Evolutionary conservation across 2,113 vertebrate genomes (phyloP), one percentile per base, ranked within the genome.

Genomic region (Solea senegalensis): DNA sequence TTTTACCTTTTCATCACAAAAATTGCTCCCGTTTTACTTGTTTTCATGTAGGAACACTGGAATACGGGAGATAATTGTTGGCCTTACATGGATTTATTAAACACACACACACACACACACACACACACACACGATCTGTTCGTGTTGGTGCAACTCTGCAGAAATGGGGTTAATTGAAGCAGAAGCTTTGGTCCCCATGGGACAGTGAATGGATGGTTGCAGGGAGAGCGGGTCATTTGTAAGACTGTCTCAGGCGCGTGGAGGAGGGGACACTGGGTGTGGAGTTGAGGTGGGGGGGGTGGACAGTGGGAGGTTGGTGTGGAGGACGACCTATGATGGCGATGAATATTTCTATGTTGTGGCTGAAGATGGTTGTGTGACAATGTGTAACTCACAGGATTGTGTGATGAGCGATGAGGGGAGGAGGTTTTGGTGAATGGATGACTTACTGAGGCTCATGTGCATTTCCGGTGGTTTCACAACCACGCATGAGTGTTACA

Each of bases 141-240:
- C 15, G 26, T 12, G 16, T 45, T 0, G 27, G 15, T 68, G 65
- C 60, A 26, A 15, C 70, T 55, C 71, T 78, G 82, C 78, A 78
- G 3, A 64, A 56, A 41, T 11, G 45, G 34, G 64, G 69, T 82
- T 82, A 76, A 82, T 82, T 72, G 76, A 78, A 62, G 59, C 7
- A 2, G 5, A 45, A 48, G 64, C 51, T 21, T 39, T 21, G 8
- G 45, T 55, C 50, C 50, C 50, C 34, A 34, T 5, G 70, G 67
- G 83, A 72, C 1, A 9, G 52, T 40, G 39, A 41, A 48, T 13
- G 66, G 61, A 81, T 70, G 66, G 11, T 44, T 34, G 50, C 68
- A 21, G 49, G 52, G 62, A 65, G 60, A 55, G n/a, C 34, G 62
- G 45, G 41, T 77, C 62, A 76, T 82, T 67, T 77, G 62, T 80